Evolutionary conservation across 2,113 vertebrate genomes (phyloP).

Genomic region (Bathybates hornii): DNA sequence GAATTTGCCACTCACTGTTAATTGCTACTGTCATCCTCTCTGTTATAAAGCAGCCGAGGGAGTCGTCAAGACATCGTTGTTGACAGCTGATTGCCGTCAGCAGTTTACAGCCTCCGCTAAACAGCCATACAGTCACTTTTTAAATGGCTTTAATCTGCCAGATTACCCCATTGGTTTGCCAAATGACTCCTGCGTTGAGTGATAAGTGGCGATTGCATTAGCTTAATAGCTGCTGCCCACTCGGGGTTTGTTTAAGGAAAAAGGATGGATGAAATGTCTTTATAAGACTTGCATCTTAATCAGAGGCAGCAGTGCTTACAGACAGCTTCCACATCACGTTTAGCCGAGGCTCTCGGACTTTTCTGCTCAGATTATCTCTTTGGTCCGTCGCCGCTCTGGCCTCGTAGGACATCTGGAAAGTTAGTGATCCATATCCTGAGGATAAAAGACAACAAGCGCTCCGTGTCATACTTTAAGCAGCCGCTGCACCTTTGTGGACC

Average conservation of each 20-base stretch:
- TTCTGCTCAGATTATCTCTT: neutral
- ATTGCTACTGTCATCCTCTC: constrained; percentile 3
- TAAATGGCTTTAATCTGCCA: constrained; percentile 45
- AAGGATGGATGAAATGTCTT: neutral
- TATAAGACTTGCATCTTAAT: neutral
- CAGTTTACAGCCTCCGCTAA: constrained; percentile 3
- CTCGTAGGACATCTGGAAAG: neutral
- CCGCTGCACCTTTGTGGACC: neutral
- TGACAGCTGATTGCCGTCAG: constrained; percentile 52
- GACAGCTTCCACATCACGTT: neutral
- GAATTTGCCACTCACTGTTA: neutral
- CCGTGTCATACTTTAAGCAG: neutral
- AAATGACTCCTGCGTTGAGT: constrained; percentile 27
- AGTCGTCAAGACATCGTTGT: constrained; percentile 25
- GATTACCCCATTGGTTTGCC: constrained; percentile 28
- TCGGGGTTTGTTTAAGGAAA: constrained; percentile 32
- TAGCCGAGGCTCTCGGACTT: neutral
- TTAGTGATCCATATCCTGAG: neutral
- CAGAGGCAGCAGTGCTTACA: neutral
- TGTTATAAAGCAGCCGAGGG: constrained; percentile 22
- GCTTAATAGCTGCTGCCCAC: constrained; percentile 42
- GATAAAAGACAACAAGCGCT: neutral
- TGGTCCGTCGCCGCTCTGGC: neutral
- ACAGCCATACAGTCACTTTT: constrained; percentile 33
- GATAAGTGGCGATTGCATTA: constrained; percentile 50